Evolutionary conservation across 2,797 vertebrate genomes (phyloP).

Genomic region (Betta splendens): DNA sequence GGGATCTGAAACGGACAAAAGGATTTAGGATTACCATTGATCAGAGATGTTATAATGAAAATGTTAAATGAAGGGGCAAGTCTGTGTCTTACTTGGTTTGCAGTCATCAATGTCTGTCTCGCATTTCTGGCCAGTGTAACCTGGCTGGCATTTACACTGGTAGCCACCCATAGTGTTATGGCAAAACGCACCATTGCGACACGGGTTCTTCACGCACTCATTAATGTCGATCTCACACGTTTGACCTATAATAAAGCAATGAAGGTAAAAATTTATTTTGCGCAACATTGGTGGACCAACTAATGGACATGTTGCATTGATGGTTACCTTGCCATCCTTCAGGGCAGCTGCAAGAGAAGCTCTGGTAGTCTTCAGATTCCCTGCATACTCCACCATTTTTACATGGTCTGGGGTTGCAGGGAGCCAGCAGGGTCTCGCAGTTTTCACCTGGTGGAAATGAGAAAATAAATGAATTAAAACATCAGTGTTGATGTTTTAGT

Average conservation of each 20-base stretch:
- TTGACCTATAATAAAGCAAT: constrained; percentile 80
- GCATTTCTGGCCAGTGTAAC: constrained; percentile 89
- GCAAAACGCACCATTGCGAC: constrained; percentile 87
- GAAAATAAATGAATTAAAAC: constrained; percentile 4
- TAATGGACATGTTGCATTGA: not conserved
- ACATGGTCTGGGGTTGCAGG: constrained; percentile 89
- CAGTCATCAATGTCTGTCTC: constrained; percentile 89
- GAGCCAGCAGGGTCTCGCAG: constrained; percentile 91
- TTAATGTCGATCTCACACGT: constrained; percentile 94
- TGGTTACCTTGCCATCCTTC: constrained; percentile 94
- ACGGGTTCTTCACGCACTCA: constrained; percentile 93
- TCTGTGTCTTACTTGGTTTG: constrained; percentile 86
- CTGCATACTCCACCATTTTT: constrained; percentile 90
- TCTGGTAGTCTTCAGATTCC: constrained; percentile 93
- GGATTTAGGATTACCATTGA: constrained; percentile 1
- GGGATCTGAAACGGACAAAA: constrained; percentile 81
- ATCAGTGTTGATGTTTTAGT: constrained; percentile 20
- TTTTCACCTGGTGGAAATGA: constrained; percentile 83
- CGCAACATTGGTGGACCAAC: not conserved
- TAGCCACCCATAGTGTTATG: constrained; percentile 89
- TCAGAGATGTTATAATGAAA: not conserved
- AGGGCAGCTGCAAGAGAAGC: constrained; percentile 93
- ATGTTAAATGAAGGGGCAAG: too few relatives aligned
- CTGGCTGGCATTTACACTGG: constrained; percentile 88
- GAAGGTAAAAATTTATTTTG: not conserved